These are phyloP conservation scores for Poeciliopsis paucimaculata DNA, from an alignment of 2,797 vertebrate genomes.

Conservation along the genomic window DNA sequence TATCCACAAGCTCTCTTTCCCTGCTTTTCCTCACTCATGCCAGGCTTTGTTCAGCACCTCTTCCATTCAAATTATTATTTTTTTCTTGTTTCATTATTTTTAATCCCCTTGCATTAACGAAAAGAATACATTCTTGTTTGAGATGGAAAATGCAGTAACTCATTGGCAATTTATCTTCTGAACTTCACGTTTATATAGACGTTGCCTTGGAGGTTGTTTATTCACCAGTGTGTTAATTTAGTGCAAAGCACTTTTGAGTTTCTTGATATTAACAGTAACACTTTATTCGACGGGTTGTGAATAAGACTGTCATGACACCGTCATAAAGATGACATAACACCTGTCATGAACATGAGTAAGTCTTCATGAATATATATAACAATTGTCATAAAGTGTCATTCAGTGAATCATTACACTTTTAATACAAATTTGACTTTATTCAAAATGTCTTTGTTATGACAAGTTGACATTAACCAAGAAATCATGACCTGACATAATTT, in stretches of 20 bases:
- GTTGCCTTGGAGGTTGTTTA: constrained; percentile 29
- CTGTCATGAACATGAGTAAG: no score
- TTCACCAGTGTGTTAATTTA: constrained; percentile 47
- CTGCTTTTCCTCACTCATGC: constrained; percentile 44
- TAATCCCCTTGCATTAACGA: constrained; percentile 33
- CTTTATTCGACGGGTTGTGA: no score
- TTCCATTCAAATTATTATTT: constrained; percentile 39
- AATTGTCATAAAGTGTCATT: no score
- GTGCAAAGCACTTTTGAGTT: constrained; percentile 12
- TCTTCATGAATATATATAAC: no score
- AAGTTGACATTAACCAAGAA: no score
- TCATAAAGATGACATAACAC: no score
- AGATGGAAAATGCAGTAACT: constrained; percentile 34
- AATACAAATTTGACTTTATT: no score
- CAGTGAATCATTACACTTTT: no score
- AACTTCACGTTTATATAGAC: constrained; percentile 47
- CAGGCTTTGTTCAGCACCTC: constrained; percentile 59
- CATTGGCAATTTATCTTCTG: constrained; percentile 31
- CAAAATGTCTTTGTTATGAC: no score
- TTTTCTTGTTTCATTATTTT: constrained; percentile 14
- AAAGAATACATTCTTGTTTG: constrained; percentile 19
- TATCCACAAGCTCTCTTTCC: constrained; percentile 43
- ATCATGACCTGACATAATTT: no score
- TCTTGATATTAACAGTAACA: constrained; percentile 12
- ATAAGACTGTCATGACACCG: no score